Percentiles rank a stretch among this genome's conserved stretches.
Conservation (phyloP, 2,113 vertebrate genomes). For the Prochilodus magdalenae region DNA sequence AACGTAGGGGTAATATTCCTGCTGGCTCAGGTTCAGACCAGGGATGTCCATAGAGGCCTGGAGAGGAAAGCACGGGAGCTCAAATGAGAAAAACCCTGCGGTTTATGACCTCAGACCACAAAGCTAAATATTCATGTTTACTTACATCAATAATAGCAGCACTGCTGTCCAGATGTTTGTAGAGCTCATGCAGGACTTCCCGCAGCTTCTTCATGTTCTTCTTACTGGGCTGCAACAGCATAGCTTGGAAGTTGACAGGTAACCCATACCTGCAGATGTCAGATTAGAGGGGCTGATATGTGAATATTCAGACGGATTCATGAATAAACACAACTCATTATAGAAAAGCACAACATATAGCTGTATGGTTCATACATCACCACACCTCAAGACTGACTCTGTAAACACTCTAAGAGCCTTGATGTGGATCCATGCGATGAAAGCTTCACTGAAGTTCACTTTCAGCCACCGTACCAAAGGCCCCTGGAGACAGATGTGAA, state of each 20-base stretch:
- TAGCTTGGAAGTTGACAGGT: conserved; percentile 97
- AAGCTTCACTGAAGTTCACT: conserved; percentile 98
- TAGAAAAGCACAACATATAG: neutral
- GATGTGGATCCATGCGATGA: conserved; percentile 97
- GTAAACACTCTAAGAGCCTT: conserved; percentile 96
- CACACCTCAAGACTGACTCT: conserved; percentile 94
- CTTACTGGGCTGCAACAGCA: conserved; percentile 95
- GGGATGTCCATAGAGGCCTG: conserved; percentile 97
- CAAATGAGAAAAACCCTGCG: neutral
- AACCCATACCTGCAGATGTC: conserved; percentile 85
- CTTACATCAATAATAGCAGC: conserved; percentile 95
- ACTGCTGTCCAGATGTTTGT: conserved; percentile 97
- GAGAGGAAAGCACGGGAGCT: neutral
- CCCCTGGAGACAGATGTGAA: conserved; percentile 76
- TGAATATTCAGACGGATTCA: neutral
- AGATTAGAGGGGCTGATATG: neutral
- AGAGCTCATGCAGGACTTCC: conserved; percentile 91
- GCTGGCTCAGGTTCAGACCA: conserved; percentile 95
- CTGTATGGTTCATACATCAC: neutral
- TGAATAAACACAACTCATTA: neutral
- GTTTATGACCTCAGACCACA: neutral
- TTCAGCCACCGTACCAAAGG: conserved; percentile 97
- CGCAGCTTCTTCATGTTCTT: conserved; percentile 95
- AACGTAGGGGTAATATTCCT: conserved; percentile 98
- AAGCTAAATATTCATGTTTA: conserved; percentile 31